These are phyloP conservation scores for Mythimna pallens DNA, from an alignment of 2,888 invertebrate species.

Conservation along the genomic window DNA sequence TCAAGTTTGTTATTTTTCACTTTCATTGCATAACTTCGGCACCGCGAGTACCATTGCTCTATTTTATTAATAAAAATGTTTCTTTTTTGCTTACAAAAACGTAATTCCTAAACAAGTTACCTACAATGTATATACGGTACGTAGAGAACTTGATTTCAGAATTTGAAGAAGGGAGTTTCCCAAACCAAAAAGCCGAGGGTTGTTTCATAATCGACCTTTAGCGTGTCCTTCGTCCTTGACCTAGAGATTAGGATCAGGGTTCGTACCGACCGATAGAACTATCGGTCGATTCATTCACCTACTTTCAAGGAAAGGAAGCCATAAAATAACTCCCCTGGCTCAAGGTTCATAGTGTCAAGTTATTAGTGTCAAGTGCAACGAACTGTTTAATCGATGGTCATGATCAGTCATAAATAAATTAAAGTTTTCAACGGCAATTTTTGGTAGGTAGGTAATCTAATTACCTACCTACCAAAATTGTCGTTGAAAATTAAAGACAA, in stretches of 20 bases:
- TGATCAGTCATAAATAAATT: not conserved
- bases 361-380: constrained; percentile 45
- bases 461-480: too few species aligned
- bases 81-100: not conserved
- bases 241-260: constrained; percentile 57
- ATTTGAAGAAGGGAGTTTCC: not conserved
- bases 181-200: constrained; percentile 33
- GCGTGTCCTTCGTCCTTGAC: constrained; percentile 58
- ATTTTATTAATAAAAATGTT: constrained; percentile 22
- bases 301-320: constrained; percentile 73
- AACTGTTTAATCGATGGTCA: constrained; percentile 40
- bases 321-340: constrained; percentile 68
- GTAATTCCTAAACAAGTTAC: not conserved
- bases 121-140: too few species aligned
- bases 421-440: too few species aligned
- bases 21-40: constrained; percentile 74
- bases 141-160: not conserved
- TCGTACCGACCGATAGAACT: not conserved
- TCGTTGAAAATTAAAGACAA: too few species aligned
- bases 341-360: constrained; percentile 30
- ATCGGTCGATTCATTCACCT: constrained; percentile 65
- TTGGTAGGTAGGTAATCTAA: too few species aligned
- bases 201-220: constrained; percentile 57
- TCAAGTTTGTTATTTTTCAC: constrained; percentile 83
- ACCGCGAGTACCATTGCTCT: constrained; percentile 24